Base-by-base conservation (phyloP, 1,140 invertebrate species). In the Drosophila erecta region DNA sequence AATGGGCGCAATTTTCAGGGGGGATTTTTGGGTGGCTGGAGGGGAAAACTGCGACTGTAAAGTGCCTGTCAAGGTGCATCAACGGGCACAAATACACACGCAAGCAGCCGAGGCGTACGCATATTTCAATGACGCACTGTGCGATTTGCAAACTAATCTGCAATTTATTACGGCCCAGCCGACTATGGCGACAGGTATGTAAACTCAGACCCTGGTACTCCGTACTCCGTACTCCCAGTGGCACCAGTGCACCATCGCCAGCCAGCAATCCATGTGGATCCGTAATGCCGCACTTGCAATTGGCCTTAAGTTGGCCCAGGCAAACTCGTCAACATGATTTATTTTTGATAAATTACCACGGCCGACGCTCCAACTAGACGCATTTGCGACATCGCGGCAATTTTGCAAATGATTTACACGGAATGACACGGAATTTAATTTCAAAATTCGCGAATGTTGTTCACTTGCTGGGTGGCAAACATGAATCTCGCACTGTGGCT, bases 311-410 rank as follows among this genome's bases (percentile, higher is more conserved):
- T 73, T 59, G 55, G 51, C 41, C 56, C 30, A 55, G 81, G 49
- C 37, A 38, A 57, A 64, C 74, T 84, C 81, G 76, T 91, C 73
- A 87, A 89, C 81, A 91, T 91, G 90, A 91, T 91, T 91, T 90
- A 91, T 91, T 90, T 90, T 91, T 91, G 90, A 91, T 91, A 91
- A 91, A 91, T 91, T 86, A 69, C 75, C 74, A 61, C 58, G 72
- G 85, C 69, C 66, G 55, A 66, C 56, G 84, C 65, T 61, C 40
- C 57, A 77, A 71, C 64, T 51, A 59, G 73, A 61, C 40, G 56
- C 69, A 57, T 10, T 30, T 30, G 33, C 67, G 51, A 59, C 66
- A 60, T 54, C 50, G 43, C 75, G 64, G 67, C 86, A 75, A 87
- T 81, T 87, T 87, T 69, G 86, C 76, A 87, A 90, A 90, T 90